A percentile compares a stretch with the other conserved stretches of the same genome.
These are phyloP conservation scores for Trisateles emortualis DNA, from an alignment of 2,888 invertebrate genomes.

Conservation along the genomic window DNA sequence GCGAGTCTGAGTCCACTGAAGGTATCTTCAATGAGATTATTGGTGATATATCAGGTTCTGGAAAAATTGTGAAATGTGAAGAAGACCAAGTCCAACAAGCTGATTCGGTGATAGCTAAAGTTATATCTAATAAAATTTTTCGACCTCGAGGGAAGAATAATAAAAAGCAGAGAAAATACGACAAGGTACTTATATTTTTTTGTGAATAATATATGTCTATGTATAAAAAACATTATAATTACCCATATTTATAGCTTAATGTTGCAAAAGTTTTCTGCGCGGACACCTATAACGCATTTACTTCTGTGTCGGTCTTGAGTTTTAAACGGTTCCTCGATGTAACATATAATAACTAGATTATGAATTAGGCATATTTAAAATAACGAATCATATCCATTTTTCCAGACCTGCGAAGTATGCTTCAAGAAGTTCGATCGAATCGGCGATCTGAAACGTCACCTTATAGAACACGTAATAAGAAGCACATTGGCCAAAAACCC, in stretches of 20 bases:
- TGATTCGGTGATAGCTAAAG: conserved; percentile 72
- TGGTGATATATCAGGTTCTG: conserved; percentile 45
- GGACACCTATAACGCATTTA: no score
- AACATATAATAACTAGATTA: no score
- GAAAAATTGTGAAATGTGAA: conserved; percentile 13
- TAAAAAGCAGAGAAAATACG: conserved; percentile 55
- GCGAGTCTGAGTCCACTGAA: conserved; percentile 51
- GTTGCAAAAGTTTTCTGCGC: no score
- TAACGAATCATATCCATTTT: conserved; percentile 7
- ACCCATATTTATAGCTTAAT: no score
- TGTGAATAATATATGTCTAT: neutral
- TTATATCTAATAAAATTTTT: conserved; percentile 72
- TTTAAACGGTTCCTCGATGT: no score
- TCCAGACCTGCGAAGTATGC: conserved; percentile 77
- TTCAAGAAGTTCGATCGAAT: conserved; percentile 74
- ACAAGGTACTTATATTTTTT: conserved; percentile 59
- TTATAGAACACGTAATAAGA: conserved; percentile 79
- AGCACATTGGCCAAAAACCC: conserved; percentile 75
- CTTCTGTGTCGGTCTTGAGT: no score
- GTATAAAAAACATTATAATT: no score
- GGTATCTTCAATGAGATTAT: conserved; percentile 48
- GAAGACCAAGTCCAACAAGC: conserved; percentile 50
- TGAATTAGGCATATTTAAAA: no score
- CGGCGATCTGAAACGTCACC: conserved; percentile 79
- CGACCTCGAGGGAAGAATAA: conserved; percentile 53